These are phyloP conservation scores for Diadumene lineata DNA, from an alignment of 92 coral and sea anemone genomes.

Conservation along the genomic window DNA sequence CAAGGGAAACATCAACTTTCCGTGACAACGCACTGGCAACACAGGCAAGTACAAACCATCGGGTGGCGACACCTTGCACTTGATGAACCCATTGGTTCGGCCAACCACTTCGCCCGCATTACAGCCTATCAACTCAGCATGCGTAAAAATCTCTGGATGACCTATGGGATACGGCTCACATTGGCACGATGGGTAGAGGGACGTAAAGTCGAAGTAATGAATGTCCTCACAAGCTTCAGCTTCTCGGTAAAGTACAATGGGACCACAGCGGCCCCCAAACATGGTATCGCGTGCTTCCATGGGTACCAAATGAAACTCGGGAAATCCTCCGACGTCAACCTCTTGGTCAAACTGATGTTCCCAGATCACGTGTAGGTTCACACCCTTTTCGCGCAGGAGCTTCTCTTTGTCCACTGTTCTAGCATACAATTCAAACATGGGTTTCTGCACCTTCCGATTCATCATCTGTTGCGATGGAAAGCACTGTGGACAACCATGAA, in stretches of 20 bases:
- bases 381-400: conserved; percentile 1
- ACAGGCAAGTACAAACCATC: conserved; percentile 38
- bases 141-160: conserved; percentile 15
- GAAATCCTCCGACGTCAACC: too few relatives aligned
- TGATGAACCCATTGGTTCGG: conserved; percentile 33
- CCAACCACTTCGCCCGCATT: not conserved
- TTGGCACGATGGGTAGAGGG: conserved; percentile 16
- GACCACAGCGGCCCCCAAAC: conserved; percentile 45
- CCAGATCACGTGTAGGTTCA: conserved; percentile 17
- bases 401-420: not conserved
- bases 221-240: conserved; percentile 12
- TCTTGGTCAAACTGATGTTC: conserved; percentile 19
- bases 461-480: not conserved
- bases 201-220: conserved; percentile 13
- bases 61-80: conserved; percentile 37
- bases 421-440: conserved; percentile 17
- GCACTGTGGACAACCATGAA: conserved; percentile 10
- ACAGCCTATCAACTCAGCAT: not conserved
- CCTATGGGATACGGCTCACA: conserved; percentile 5
- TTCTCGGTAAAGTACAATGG: conserved; percentile 13
- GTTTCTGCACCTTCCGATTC: not conserved
- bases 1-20: conserved; percentile 37
- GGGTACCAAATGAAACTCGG: conserved; percentile 6
- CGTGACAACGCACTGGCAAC: conserved; percentile 20
- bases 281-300: conserved; percentile 43